Evolutionary conservation across 2,797 vertebrate genomes (phyloP).

Genomic region (Toxotes lorentzi): DNA sequence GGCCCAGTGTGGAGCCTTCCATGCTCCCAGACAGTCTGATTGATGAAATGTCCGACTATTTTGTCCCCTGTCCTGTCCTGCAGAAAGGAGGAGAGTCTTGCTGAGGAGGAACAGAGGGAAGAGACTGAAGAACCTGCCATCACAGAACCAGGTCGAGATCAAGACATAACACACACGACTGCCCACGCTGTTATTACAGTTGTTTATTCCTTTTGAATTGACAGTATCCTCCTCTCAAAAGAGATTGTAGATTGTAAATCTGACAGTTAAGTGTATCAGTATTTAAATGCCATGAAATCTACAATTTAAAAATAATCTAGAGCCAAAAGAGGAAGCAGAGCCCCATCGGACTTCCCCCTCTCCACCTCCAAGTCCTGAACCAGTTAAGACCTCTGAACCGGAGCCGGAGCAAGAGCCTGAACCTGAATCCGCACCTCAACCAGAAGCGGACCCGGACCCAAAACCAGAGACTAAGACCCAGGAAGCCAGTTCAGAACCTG

Average conservation of each 20-base stretch:
- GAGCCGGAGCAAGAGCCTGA: slow-evolving; percentile 39
- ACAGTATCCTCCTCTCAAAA: neutral
- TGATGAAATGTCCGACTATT: neutral
- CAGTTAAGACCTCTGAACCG: slow-evolving; percentile 39
- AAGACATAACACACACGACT: neutral
- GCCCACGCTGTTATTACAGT: neutral
- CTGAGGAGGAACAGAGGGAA: slow-evolving; percentile 44
- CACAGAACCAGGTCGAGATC: slow-evolving; percentile 56
- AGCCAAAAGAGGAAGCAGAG: slow-evolving; percentile 56
- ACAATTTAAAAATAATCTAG: slow-evolving; percentile 35
- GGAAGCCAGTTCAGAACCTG: slow-evolving; percentile 47
- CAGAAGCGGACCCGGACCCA: slow-evolving; percentile 41
- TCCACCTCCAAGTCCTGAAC: slow-evolving; percentile 55
- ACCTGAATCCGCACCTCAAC: slow-evolving; percentile 35
- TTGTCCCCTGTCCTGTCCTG: slow-evolving; percentile 7
- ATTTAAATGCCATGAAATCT: neutral
- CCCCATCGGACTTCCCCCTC: slow-evolving; percentile 41
- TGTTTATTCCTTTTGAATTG: neutral
- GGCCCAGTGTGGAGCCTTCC: neutral
- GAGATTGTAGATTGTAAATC: neutral
- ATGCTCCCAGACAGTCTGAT: neutral
- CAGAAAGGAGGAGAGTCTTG: slow-evolving; percentile 51
- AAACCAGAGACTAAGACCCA: slow-evolving; percentile 31
- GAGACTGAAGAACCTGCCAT: slow-evolving; percentile 12
- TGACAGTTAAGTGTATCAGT: neutral